Conservation (phyloP, 2,797 vertebrate genomes). For the Crenichthys baileyi region DNA sequence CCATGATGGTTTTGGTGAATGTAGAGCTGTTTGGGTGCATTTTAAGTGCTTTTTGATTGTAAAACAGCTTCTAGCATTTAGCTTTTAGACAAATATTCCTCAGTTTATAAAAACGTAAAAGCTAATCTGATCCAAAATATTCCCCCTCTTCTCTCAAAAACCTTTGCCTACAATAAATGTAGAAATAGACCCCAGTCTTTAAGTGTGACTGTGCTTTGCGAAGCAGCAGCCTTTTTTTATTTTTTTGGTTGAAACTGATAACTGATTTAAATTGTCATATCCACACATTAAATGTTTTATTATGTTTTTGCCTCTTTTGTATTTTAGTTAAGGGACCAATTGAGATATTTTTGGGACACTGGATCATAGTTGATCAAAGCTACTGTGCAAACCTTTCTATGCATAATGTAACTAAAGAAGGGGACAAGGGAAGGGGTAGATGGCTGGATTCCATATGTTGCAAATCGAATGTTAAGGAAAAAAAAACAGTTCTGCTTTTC, state of each 20-base stretch:
- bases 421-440: constrained; percentile 46
- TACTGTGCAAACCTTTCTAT: constrained; percentile 86
- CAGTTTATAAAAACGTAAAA: constrained; percentile 53
- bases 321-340: constrained; percentile 82
- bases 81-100: constrained; percentile 59
- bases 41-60: constrained; percentile 53
- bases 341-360: constrained; percentile 72
- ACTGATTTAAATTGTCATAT: constrained; percentile 45
- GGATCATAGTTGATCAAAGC: constrained; percentile 78
- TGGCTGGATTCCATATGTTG: constrained; percentile 57
- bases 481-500: constrained; percentile 80
- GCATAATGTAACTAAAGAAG: constrained; percentile 75
- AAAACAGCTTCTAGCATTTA: constrained; percentile 60
- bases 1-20: constrained; percentile 65
- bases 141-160: constrained; percentile 46
- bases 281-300: constrained; percentile 44
- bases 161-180: constrained; percentile 46
- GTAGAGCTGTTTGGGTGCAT: constrained; percentile 53
- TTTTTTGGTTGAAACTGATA: constrained; percentile 47
- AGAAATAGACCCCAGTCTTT: constrained; percentile 39
- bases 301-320: constrained; percentile 43
- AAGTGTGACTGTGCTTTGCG: constrained; percentile 61
- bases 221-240: constrained; percentile 52
- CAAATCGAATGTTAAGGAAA: constrained; percentile 73
- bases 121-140: constrained; percentile 49